These are phyloP conservation scores for Drosophila niveifrons DNA, from an alignment of 2,888 invertebrate genomes.

Conservation along the genomic window DNA sequence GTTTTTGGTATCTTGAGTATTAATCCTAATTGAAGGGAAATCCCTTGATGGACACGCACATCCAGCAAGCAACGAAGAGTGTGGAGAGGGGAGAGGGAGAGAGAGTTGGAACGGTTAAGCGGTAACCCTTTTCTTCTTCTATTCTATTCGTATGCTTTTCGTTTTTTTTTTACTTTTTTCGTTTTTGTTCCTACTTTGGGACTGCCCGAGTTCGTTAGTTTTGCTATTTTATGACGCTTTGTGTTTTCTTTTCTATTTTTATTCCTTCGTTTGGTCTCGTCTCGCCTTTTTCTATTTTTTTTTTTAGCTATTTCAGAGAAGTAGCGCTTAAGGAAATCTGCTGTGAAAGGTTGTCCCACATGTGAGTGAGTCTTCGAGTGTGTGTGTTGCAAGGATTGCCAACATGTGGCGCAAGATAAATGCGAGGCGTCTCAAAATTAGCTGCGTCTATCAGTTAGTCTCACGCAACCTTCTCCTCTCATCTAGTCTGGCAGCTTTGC, in stretches of 20 bases:
- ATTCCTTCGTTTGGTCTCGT: slow-evolving; percentile 10
- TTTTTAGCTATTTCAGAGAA: slow-evolving; percentile 38
- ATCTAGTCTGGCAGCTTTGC: slow-evolving; percentile 16
- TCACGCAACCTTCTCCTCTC: not conserved
- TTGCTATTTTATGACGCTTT: slow-evolving; percentile 63
- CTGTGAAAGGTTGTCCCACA: slow-evolving; percentile 38
- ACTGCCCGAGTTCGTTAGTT: slow-evolving; percentile 73
- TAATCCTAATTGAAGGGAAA: slow-evolving; percentile 84
- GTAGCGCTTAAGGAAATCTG: slow-evolving; percentile 55
- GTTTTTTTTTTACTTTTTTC: slow-evolving; percentile 5
- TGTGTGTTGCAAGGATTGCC: slow-evolving; percentile 39
- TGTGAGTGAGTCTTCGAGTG: slow-evolving; percentile 13
- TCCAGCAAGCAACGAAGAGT: slow-evolving; percentile 4
- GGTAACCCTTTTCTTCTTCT: slow-evolving; percentile 64
- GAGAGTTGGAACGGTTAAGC: slow-evolving; percentile 42
- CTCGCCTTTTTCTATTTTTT: slow-evolving; percentile 10
- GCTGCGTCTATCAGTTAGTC: slow-evolving; percentile 43
- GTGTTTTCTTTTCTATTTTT: slow-evolving; percentile 28
- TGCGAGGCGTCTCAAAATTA: slow-evolving; percentile 57
- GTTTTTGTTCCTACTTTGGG: slow-evolving; percentile 23
- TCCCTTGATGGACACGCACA: slow-evolving; percentile 80
- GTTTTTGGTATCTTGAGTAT: slow-evolving; percentile 79
- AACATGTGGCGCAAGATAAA: slow-evolving; percentile 67
- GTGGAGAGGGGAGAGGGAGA: slow-evolving; percentile 2
- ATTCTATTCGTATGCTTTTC: not conserved